Evolutionary conservation across 2,888 invertebrate species (phyloP).

Genomic region (Tenthredo notha): DNA sequence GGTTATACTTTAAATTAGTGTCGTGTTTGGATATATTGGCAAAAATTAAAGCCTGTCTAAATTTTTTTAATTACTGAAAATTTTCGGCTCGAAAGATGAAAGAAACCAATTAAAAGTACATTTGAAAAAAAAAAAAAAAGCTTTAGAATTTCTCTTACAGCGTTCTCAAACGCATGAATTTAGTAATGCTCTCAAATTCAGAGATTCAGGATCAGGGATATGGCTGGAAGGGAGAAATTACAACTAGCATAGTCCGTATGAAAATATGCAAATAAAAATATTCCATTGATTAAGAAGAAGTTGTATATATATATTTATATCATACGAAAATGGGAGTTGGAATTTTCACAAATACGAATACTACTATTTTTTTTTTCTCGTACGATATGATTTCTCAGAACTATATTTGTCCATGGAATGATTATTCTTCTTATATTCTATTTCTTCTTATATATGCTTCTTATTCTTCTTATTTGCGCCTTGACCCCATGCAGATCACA

Average conservation of each 20-base stretch:
- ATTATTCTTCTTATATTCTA: background rate
- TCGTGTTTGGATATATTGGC: conserved; percentile 34
- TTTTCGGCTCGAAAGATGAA: background rate
- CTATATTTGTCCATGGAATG: background rate
- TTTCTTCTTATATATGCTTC: background rate
- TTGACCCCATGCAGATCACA: background rate
- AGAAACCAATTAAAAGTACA: background rate
- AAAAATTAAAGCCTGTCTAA: background rate
- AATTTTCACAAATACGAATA: background rate
- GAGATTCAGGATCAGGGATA: background rate
- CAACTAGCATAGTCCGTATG: background rate
- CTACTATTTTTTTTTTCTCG: background rate
- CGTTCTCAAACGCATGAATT: background rate
- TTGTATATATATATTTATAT: background rate
- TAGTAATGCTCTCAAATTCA: background rate
- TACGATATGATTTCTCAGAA: background rate
- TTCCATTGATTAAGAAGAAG: background rate
- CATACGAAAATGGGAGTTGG: background rate
- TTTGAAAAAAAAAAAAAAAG: too few relatives aligned
- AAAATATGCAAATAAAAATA: background rate
- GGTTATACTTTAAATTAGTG: conserved; percentile 10
- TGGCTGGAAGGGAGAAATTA: background rate
- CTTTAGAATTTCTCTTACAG: background rate
- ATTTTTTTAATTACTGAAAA: background rate
- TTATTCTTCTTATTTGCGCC: background rate